Conservation (phyloP, 2,888 invertebrate genomes). For the Cephus spinipes region DNA sequence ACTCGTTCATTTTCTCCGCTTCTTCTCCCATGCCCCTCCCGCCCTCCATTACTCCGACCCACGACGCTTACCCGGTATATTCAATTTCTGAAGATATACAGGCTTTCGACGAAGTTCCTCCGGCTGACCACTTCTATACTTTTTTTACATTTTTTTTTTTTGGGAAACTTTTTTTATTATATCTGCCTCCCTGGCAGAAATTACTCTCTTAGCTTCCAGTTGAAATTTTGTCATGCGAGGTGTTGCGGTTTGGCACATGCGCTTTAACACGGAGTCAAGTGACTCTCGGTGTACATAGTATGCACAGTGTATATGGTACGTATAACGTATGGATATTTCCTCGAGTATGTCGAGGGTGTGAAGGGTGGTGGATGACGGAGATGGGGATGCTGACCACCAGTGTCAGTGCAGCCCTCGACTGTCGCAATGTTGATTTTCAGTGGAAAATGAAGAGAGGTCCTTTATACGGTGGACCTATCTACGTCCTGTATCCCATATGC, state of each 20-base stretch:
- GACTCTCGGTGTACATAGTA: neutral
- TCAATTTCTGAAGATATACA: neutral
- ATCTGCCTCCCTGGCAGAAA: neutral
- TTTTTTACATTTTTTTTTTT: neutral
- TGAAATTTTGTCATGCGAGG: neutral
- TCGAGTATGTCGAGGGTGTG: neutral
- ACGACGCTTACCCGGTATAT: neutral
- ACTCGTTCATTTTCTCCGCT: neutral
- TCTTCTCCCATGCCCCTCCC: constrained; percentile 8
- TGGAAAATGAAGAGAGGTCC: constrained; percentile 42
- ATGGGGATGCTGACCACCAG: neutral
- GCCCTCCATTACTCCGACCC: neutral
- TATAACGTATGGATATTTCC: neutral
- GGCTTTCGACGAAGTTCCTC: neutral
- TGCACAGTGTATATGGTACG: neutral
- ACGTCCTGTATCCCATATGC: neutral
- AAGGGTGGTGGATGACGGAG: neutral
- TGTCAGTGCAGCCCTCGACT: constrained; percentile 1
- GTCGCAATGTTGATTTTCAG: constrained; percentile 48
- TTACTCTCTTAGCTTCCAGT: neutral
- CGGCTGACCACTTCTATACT: neutral
- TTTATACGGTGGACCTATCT: neutral
- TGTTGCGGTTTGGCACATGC: neutral
- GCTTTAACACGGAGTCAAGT: neutral
- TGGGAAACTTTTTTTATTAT: neutral